Evolutionary conservation across 2,888 invertebrate genomes (phyloP).

Genomic region (Lobophora halterata): DNA sequence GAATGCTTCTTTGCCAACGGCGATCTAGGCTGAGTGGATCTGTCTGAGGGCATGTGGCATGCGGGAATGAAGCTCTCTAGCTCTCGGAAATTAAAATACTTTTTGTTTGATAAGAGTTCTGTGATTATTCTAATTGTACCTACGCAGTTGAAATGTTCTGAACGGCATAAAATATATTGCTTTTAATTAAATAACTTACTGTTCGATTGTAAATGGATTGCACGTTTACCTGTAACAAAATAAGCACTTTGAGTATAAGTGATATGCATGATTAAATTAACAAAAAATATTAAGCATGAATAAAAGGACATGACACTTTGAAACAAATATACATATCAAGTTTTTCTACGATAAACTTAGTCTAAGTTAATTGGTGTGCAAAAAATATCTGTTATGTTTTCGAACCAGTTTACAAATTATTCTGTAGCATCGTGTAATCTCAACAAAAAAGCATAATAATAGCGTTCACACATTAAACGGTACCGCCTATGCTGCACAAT

Average conservation of each 20-base stretch:
- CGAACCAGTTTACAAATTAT: conserved; percentile 29
- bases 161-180: conserved; percentile 45
- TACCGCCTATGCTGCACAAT: conserved; percentile 65
- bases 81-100: conserved; percentile 70
- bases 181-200: conserved; percentile 45
- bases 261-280: conserved; percentile 2
- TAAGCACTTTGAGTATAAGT: conserved; percentile 2
- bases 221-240: conserved; percentile 30
- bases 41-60: conserved; percentile 60
- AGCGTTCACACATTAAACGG: conserved; percentile 67
- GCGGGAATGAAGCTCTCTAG: conserved; percentile 60
- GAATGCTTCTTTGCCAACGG: conserved; percentile 67
- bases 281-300: too few species aligned
- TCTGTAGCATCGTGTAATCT: conserved; percentile 27
- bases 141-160: conserved; percentile 45
- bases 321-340: too few species aligned
- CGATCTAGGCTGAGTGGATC: conserved; percentile 64
- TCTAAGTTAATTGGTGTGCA: conserved; percentile 25
- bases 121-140: conserved; percentile 58
- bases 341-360: conserved; percentile 14
- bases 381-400: conserved; percentile 17
- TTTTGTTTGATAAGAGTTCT: conserved; percentile 66
- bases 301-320: too few species aligned
- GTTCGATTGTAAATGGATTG: conserved; percentile 22
- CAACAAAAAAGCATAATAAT: conserved; percentile 55